A percentile compares a stretch with the other conserved stretches of the same genome.
Evolutionary conservation across 2,888 invertebrate genomes (phyloP).

Genomic region (Oeneis ivallda): DNA sequence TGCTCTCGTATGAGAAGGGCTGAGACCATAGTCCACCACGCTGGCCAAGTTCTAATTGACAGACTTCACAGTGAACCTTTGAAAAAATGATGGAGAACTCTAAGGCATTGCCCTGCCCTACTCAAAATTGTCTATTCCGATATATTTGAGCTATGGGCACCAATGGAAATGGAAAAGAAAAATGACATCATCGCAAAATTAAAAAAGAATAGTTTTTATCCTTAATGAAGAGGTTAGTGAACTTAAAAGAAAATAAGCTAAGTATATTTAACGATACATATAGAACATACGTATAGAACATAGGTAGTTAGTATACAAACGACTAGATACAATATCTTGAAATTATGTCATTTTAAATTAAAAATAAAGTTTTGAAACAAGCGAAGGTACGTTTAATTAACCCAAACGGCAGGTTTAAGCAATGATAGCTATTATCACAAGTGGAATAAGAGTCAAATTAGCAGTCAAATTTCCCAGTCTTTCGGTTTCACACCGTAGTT

Average conservation of each 20-base stretch:
- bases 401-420: slow-evolving; percentile 19
- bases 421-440: slow-evolving; percentile 24
- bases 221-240: not conserved
- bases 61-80: too few species aligned
- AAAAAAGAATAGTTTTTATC: not conserved
- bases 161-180: not conserved
- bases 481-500: slow-evolving; percentile 57
- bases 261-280: not conserved
- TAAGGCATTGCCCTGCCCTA: too few species aligned
- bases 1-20: too few species aligned
- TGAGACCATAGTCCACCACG: too few species aligned
- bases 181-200: not conserved
- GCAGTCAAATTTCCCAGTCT: slow-evolving; percentile 25
- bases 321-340: not conserved
- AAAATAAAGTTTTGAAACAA: slow-evolving; percentile 17
- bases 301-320: not conserved
- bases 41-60: too few species aligned
- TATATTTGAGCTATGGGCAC: not conserved
- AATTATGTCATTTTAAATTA: slow-evolving; percentile 23
- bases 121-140: not conserved
- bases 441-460: slow-evolving; percentile 31
- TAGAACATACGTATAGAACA: not conserved
- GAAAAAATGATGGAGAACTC: too few species aligned
- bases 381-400: slow-evolving; percentile 26
- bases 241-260: not conserved